phyloP scores from a whole-genome alignment of 2,797 vertebrate species.

The Nannoperca australis region DNA sequence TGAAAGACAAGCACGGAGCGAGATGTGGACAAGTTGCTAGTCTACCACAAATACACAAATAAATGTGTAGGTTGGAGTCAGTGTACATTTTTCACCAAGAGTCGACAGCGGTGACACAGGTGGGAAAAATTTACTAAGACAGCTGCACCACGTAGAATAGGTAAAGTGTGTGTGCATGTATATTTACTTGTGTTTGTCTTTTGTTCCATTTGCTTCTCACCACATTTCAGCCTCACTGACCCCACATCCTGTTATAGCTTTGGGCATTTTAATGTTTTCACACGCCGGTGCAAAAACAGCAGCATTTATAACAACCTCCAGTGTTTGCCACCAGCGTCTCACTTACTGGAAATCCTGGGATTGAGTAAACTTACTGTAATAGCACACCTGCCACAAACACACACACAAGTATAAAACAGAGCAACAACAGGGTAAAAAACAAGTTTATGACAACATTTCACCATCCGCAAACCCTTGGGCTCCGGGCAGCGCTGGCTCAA shows the following conservation, averaged over 20 bases:
- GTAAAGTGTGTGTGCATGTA: conserved; percentile 15
- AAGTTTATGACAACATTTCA: conserved; percentile 79
- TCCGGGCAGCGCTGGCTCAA: conserved; percentile 58
- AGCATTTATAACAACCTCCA: conserved; percentile 64
- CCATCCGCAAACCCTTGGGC: conserved; percentile 71
- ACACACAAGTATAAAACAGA: conserved; percentile 37
- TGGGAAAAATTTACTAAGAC: conserved; percentile 26
- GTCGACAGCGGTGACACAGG: conserved; percentile 21
- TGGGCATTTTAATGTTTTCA: conserved; percentile 68
- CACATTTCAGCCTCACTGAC: conserved; percentile 65
- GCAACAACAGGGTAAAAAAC: conserved; percentile 77
- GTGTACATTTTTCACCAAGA: conserved; percentile 13
- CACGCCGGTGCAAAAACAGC: conserved; percentile 65
- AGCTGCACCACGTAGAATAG: conserved; percentile 39
- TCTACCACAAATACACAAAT: background rate
- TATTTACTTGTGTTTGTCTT: conserved; percentile 57
- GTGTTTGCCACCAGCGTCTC: conserved; percentile 65
- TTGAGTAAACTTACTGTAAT: conserved; percentile 78
- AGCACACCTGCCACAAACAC: conserved; percentile 70
- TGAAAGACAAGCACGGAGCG: background rate
- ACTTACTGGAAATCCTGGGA: conserved; percentile 80
- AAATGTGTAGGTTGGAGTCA: background rate
- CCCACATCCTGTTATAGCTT: conserved; percentile 71
- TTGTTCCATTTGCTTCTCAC: conserved; percentile 70
- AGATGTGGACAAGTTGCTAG: background rate